phyloP scores from a whole-genome alignment of 2,888 invertebrate species.

The Sthenelais limicola region DNA sequence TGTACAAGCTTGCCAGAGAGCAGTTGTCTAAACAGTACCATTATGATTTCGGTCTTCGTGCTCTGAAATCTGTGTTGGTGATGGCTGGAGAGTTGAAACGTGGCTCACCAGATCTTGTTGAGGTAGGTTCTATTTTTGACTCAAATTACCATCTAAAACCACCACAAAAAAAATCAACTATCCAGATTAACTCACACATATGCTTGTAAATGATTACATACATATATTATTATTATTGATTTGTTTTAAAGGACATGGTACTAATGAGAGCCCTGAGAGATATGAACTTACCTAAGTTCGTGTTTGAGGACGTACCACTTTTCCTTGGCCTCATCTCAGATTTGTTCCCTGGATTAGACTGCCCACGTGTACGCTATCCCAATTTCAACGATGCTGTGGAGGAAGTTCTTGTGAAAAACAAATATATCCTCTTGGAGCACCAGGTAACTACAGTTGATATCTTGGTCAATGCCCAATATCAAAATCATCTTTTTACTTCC shows the following conservation, averaged over 20 bases:
- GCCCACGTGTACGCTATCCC: constrained; percentile 89
- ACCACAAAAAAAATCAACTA: not conserved
- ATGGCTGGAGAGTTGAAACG: constrained; percentile 92
- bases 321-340: constrained; percentile 91
- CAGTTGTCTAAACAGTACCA: constrained; percentile 94
- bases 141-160: not conserved
- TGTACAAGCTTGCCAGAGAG: constrained; percentile 88
- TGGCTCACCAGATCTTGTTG: constrained; percentile 83
- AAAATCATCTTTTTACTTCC: too few species aligned
- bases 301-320: constrained; percentile 90
- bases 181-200: not conserved
- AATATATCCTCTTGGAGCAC: constrained; percentile 80
- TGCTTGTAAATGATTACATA: not conserved
- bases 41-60: constrained; percentile 93
- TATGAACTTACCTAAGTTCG: constrained; percentile 94
- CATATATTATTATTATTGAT: not conserved
- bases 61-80: constrained; percentile 90
- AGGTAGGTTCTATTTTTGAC: constrained; percentile 70
- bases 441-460: constrained; percentile 79
- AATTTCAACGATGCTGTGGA: constrained; percentile 87
- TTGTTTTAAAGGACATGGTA: constrained; percentile 78
- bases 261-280: constrained; percentile 92
- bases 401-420: constrained; percentile 78
- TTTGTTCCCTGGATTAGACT: constrained; percentile 91
- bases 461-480: not conserved